Base-by-base conservation (phyloP, 2,113 vertebrate species). In the Craseonycteris thonglongyai region DNA sequence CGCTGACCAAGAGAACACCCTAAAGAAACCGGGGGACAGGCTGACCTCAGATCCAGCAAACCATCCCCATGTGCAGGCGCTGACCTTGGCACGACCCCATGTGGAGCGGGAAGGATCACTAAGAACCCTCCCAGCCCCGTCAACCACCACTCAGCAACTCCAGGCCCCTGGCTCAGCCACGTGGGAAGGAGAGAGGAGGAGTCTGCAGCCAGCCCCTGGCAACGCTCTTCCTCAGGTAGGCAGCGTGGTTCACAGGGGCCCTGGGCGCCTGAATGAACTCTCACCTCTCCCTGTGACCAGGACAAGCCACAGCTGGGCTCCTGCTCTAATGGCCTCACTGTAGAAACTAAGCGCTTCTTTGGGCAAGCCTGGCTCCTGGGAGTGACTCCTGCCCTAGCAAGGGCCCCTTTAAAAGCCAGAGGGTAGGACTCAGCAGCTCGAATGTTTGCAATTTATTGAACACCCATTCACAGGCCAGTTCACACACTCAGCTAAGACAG, bases 1-100 rank as follows among this genome's bases (percentile, higher is more conserved):
- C 40, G 47, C 74, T 54, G 33, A 54, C 47, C 42, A 18, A 72
- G 71, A 30, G 42, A 72, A 47, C 15, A 8, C 42, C 28, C 8
- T 42, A 35, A 38, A 3, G 9, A n/a, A 45, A 26, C 0, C 19
- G 47, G 5, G 12, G 5, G 40, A 22, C 2, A 16, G 40, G 61
- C 28, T 59, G 68, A 42, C 74, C 45, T 76, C 74, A 22, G 65
- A 61, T 19, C 28, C 76, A 33, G 78, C 16, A 80, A 84, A 26
- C n/a, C 35, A 13, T 0, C 61, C 45, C 0, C 0, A 7, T 2
- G 13, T 0, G 12, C 9, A 38, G 56, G 30, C 51, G 19, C 0
- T 33, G 38, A 61, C 26, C 11, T 10, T 13, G 24, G 89, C 38
- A 12, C 1, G 21, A 16, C 56, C 35, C 22, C 16, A 5, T 16